These are phyloP conservation scores for Capreolus pygargus DNA, from an alignment of 2,113 vertebrate species.

Conservation along the genomic window DNA sequence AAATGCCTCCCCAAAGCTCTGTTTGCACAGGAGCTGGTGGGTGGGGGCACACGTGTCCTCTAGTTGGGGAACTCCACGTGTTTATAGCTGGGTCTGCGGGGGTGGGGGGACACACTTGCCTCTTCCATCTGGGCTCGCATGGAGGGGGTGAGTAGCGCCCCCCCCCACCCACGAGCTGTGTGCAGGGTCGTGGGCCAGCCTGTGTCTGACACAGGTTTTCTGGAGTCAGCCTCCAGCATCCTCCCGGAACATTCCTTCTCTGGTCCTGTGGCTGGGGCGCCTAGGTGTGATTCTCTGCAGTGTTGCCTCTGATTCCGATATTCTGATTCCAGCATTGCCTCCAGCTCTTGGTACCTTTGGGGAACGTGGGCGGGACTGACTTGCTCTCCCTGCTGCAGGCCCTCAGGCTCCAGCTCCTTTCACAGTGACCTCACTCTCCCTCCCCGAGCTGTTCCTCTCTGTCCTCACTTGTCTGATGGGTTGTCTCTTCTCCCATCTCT, in stretches of 20 bases:
- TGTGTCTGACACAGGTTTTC: not conserved
- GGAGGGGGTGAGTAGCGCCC: rapidly evolving
- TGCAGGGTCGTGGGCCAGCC: not conserved
- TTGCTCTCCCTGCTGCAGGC: not conserved
- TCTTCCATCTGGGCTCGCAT: not conserved
- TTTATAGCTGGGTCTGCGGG: not conserved
- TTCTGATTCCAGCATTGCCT: not conserved
- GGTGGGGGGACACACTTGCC: not conserved
- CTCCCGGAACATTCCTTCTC: not conserved
- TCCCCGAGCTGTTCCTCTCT: not conserved
- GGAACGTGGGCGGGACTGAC: not conserved
- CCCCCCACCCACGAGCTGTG: not conserved
- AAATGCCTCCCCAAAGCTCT: not conserved
- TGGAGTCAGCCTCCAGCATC: not conserved
- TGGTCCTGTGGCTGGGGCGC: not conserved
- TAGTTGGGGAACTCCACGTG: not conserved
- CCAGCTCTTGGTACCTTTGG: not conserved
- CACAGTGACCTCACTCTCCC: rapidly evolving
- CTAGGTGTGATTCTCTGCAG: not conserved
- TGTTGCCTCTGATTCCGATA: not conserved
- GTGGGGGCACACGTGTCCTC: not conserved
- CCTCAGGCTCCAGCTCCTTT: not conserved
- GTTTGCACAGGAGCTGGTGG: not conserved
- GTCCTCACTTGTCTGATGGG: not conserved
- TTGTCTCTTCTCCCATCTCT: not conserved